phyloP scores from a whole-genome alignment of 1,140 invertebrate genomes.

The Neodiprion fabricii region DNA sequence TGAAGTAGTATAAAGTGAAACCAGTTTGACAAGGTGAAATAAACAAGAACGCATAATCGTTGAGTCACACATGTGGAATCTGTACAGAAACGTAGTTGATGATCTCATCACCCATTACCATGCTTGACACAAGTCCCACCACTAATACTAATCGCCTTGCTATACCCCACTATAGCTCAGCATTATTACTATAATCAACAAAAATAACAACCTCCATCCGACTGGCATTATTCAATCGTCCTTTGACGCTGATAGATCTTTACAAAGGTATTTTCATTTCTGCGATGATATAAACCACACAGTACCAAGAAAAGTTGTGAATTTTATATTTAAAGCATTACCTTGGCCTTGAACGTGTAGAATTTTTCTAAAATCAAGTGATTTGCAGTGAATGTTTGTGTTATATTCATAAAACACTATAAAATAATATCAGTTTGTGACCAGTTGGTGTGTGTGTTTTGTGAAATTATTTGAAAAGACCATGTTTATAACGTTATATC shows the following conservation, averaged over 20 bases:
- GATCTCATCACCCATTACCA: constrained; percentile 59
- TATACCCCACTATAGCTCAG: constrained; percentile 29
- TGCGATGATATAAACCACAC: not conserved
- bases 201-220: constrained; percentile 34
- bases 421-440: not conserved
- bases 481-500: constrained; percentile 56
- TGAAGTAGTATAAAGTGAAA: constrained; percentile 29
- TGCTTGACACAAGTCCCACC: constrained; percentile 47
- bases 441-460: too few relatives aligned
- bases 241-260: not conserved
- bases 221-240: constrained; percentile 26
- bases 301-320: too few relatives aligned
- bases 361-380: not conserved
- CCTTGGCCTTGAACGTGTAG: not conserved
- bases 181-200: constrained; percentile 46
- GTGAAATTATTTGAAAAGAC: constrained; percentile 8
- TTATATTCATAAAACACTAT: not conserved
- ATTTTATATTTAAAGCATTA: too few relatives aligned
- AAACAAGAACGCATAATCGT: constrained; percentile 39
- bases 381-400: not conserved
- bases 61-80: constrained; percentile 58
- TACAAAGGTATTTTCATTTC: not conserved
- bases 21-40: constrained; percentile 44
- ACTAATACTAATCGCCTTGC: constrained; percentile 31
- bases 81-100: constrained; percentile 54